Conservation (phyloP, 2,113 vertebrate genomes). For the Thalassarche chlororhynchos region DNA sequence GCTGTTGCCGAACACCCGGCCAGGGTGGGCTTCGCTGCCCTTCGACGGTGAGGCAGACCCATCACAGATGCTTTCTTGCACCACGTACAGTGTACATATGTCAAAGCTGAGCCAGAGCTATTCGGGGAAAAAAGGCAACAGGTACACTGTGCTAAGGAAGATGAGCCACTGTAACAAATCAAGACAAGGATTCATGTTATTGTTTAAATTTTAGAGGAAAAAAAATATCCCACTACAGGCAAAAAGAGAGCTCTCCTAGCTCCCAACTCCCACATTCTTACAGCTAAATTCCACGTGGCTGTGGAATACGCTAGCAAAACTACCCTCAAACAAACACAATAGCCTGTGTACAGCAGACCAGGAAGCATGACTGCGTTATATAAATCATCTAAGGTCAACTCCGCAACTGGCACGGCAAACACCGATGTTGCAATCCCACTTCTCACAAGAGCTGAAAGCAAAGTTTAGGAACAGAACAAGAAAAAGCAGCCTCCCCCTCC, state of each 20-base stretch:
- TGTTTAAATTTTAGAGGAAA: background rate
- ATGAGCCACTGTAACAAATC: background rate
- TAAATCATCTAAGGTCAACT: background rate
- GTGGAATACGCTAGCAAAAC: background rate
- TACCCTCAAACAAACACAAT: background rate
- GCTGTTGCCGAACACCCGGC: background rate
- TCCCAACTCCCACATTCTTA: background rate
- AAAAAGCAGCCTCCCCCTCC: background rate
- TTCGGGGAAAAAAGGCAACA: background rate
- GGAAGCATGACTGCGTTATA: background rate
- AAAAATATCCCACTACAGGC: background rate
- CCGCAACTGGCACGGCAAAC: background rate
- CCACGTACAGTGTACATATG: background rate
- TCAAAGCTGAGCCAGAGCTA: background rate
- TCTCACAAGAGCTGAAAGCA: background rate
- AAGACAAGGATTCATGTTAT: background rate
- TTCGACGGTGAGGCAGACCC: fast-evolving
- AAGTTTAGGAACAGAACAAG: background rate
- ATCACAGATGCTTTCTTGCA: background rate
- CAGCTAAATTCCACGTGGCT: background rate
- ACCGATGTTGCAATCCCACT: background rate
- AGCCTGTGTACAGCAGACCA: background rate
- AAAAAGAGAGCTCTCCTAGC: background rate
- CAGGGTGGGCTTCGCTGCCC: background rate
- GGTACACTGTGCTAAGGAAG: background rate